Conservation (phyloP, 1,140 invertebrate species). For the Achroia grisella region DNA sequence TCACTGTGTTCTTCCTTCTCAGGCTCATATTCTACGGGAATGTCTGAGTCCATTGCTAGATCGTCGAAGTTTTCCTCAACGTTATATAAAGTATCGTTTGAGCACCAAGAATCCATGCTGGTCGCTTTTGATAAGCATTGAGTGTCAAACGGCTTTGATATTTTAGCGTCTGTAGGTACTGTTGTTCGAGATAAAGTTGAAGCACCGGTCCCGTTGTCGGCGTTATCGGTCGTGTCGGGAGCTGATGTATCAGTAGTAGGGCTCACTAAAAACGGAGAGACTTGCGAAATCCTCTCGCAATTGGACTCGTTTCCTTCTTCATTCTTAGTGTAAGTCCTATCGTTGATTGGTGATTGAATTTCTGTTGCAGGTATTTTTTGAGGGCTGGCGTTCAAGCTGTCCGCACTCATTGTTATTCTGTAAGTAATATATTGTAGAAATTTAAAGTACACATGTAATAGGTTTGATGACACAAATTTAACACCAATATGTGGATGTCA, state of each 20-base stretch:
- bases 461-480: no score
- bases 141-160: constrained; percentile 62
- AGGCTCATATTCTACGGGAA: constrained; percentile 32
- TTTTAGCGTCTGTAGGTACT: constrained; percentile 58
- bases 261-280: constrained; percentile 56
- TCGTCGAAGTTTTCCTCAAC: constrained; percentile 75
- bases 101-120: constrained; percentile 77
- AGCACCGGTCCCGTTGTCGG: constrained; percentile 40
- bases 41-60: constrained; percentile 53
- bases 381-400: constrained; percentile 63
- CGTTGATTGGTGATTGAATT: constrained; percentile 28
- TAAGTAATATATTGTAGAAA: neutral
- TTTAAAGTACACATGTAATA: no score
- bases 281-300: constrained; percentile 58
- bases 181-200: constrained; percentile 63
- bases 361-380: constrained; percentile 29
- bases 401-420: constrained; percentile 67
- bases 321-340: constrained; percentile 46
- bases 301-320: constrained; percentile 49
- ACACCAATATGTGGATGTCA: no score
- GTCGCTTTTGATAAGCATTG: constrained; percentile 73
- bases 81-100: constrained; percentile 77
- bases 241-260: constrained; percentile 56
- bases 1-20: constrained; percentile 46
- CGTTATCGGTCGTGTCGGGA: constrained; percentile 36